A percentile compares a stretch with the other conserved stretches of the same genome.
Evolutionary conservation across 2,113 vertebrate species (phyloP).

Genomic region (Dicentrarchus labrax): DNA sequence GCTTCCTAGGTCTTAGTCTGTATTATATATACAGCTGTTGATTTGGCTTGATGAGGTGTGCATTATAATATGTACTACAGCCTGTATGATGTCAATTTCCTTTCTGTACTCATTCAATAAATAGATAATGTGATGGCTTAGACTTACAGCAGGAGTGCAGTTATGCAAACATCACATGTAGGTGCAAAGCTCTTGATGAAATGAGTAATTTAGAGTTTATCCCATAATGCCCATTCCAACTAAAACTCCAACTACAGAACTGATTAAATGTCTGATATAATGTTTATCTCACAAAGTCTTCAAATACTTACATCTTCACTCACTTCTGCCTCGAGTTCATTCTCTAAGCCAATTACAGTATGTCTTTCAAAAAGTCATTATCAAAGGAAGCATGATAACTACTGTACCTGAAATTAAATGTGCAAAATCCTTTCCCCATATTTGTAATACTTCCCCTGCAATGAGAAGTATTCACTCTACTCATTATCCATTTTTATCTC

Average conservation of each 20-base stretch:
- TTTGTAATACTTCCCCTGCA: conserved; percentile 23
- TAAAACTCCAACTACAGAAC: no score
- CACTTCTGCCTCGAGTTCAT: conserved; percentile 5
- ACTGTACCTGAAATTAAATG: conserved; percentile 42
- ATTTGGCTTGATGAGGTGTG: neutral
- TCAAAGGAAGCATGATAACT: conserved; percentile 21
- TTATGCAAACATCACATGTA: neutral
- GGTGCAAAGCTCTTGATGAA: neutral
- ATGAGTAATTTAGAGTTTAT: neutral
- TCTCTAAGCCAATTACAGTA: conserved; percentile 53
- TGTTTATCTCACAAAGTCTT: neutral
- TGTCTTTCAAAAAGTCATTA: conserved; percentile 39
- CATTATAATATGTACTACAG: neutral
- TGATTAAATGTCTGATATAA: no score
- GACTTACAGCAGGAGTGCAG: neutral
- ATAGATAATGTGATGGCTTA: neutral
- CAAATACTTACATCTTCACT: conserved; percentile 1
- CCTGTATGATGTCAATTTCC: neutral
- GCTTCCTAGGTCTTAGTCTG: neutral
- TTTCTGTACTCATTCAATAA: neutral
- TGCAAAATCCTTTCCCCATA: conserved; percentile 32
- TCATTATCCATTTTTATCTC: conserved; percentile 45
- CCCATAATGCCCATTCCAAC: no score
- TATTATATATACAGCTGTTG: neutral
- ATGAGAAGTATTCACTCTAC: conserved; percentile 30